Base-by-base conservation (phyloP, 1,140 invertebrate species). In the Bradysia coprophila region DNA sequence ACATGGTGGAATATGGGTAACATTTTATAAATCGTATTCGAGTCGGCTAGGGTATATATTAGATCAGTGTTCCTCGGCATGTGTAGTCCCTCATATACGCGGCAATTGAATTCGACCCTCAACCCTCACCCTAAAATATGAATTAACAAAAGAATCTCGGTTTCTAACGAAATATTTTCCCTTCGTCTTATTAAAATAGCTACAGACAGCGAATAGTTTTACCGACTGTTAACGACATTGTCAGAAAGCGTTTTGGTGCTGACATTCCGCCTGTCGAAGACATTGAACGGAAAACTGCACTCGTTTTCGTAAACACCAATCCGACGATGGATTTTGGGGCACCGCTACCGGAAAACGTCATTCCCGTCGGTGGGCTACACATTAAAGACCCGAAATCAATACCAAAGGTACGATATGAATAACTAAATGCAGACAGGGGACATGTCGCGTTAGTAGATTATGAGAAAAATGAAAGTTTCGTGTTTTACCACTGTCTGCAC, bases 301-400 rank as follows among this genome's bases (percentile, higher is more conserved):
- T 67, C 0, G 46, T 59, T n/a, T 48, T 71, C 13, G 49, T 62
- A 0, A 69, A 69, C 41, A 54, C 55, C 2, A 57, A 68, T 49
- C 56, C 62, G 6, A 48, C 54, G 2, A 44, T 67, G 4, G 60
- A 66, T 38, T 55, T 56, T 46, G 46, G 61, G 3, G 52, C 61
- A 37, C 57, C 65, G 6, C 40, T 66, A 21, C 46, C 63, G 4
- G 65, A 68, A 13, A 65, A 66, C 48, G 53, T 71, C 1, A 59
- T 73, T 16, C 61, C 67, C 49, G 61, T 72, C 4, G 70, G 67
- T 19, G 71, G 69, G 1, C 46, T 72, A 9, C 69, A 72, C 43
- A 59, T 63, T 23, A 56, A 59, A 46, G 48, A 41, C 10, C 44
- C 50, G 20, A 51, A 54, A 31, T 23, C 46, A 41, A 6, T 56